Evolutionary conservation across 2,888 invertebrate genomes (phyloP).

Genomic region (Nesidiocoris tenuis): DNA sequence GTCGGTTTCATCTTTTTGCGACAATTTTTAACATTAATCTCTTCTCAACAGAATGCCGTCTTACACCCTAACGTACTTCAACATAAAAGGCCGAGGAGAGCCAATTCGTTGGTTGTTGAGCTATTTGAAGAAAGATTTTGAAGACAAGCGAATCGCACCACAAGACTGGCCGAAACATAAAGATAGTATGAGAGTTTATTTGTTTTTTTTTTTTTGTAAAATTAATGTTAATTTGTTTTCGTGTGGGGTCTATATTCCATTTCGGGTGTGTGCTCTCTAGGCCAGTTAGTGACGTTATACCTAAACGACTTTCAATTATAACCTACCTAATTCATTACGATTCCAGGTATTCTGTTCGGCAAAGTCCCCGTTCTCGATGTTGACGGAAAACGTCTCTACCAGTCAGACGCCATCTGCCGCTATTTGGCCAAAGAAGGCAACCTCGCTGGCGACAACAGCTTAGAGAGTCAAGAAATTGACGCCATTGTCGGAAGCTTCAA

Average conservation of each 20-base stretch:
- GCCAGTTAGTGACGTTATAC: no score
- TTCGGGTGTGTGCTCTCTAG: no score
- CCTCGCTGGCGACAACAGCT: slow-evolving; percentile 60
- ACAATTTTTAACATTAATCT: no score
- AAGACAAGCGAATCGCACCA: slow-evolving; percentile 53
- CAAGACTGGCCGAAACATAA: slow-evolving; percentile 15
- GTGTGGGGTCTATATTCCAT: no score
- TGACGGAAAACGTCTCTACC: slow-evolving; percentile 63
- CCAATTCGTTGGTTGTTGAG: slow-evolving; percentile 54
- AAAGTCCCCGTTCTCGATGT: slow-evolving; percentile 65
- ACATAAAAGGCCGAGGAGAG: slow-evolving; percentile 55
- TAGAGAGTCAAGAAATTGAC: slow-evolving; percentile 65
- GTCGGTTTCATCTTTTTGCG: no score
- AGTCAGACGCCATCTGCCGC: slow-evolving; percentile 63
- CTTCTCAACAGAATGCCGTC: no score
- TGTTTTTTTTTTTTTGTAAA: no score
- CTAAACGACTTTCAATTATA: no score
- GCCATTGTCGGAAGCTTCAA: slow-evolving; percentile 62
- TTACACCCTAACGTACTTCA: slow-evolving; percentile 57
- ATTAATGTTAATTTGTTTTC: no score
- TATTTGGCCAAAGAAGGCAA: slow-evolving; percentile 64
- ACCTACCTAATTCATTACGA: no score
- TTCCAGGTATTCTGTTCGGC: no score
- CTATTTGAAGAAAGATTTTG: slow-evolving; percentile 54
- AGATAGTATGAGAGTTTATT: no score